Evolutionary conservation across 1,140 invertebrate species (phyloP), one percentile per base, ranked within the genome.

Genomic region (Rhynchophorus ferrugineus): DNA sequence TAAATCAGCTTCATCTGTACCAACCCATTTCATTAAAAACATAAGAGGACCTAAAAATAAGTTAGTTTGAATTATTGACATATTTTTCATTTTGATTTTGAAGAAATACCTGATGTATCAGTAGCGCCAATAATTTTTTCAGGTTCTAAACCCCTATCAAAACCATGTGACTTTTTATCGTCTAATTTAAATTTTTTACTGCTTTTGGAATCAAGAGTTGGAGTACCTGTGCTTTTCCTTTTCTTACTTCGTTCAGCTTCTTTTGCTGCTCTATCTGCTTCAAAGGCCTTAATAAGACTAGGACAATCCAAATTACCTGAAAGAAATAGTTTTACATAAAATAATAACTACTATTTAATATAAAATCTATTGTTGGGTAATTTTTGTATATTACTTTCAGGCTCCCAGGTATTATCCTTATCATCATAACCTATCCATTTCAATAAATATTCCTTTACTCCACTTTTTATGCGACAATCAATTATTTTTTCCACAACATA

Each of bases 1-100:
- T 38, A 96, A 73, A 68, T 96, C 93, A 0, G 92, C 93, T 66
- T 97, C 92, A 66, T 96, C 91, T 0, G 85, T 88, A 42, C 91
- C 89, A 61, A 90, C 88, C 87, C 93, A 97, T 71, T 96, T 95
- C 72, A 97, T 91, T 1, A 96, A 73, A 69, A 97, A 95, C 88
- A 94, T 95, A 0, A 97, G 73, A 62, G 93, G 87, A 0, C 92
- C 93, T 63, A 17, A 13, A 55, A 60, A 6, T 14, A 7, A 38
- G n/a, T n/a, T n/a, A n/a, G n/a, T n/a, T n/a, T n/a, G n/a, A n/a
- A n/a, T n/a, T n/a, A n/a, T n/a, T n/a, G n/a, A n/a, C n/a, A n/a
- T n/a, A n/a, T n/a, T n/a, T n/a, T n/a, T n/a, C n/a, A n/a, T n/a
- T 19, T 38, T 11, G 20, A 7, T 13, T 7, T 3, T 45, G 8